Evolutionary conservation across 2,113 vertebrate species (phyloP).

Genomic region (Chionis minor): DNA sequence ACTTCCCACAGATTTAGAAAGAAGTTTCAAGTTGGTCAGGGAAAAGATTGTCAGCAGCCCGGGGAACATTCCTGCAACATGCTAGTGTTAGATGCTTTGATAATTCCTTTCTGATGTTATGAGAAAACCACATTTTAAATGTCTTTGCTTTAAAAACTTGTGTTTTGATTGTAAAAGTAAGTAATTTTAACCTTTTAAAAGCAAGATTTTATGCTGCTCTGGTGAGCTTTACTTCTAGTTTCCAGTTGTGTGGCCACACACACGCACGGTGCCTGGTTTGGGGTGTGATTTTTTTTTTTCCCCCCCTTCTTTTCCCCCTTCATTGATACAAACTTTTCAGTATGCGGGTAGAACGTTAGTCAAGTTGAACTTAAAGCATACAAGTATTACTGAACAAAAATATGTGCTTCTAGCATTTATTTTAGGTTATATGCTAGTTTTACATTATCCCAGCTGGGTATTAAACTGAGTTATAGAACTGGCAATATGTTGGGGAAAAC

Average conservation of each 20-base stretch:
- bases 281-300: neutral
- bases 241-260: neutral
- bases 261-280: neutral
- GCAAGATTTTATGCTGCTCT: neutral
- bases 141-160: neutral
- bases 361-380: neutral
- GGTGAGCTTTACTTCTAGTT: neutral
- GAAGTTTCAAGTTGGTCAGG: neutral
- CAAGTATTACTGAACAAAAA: conserved; percentile 8
- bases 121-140: neutral
- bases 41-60: neutral
- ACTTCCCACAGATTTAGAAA: neutral
- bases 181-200: neutral
- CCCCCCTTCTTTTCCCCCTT: neutral
- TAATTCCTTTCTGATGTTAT: neutral
- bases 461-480: conserved; percentile 68
- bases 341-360: neutral
- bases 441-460: conserved; percentile 64
- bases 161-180: neutral
- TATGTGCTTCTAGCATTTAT: conserved; percentile 42
- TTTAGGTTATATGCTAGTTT: conserved; percentile 56
- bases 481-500: conserved; percentile 58
- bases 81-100: neutral
- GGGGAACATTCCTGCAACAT: neutral
- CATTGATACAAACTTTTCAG: neutral